phyloP scores from a whole-genome alignment of 2,113 vertebrate genomes.

The Hippolais icterina region DNA sequence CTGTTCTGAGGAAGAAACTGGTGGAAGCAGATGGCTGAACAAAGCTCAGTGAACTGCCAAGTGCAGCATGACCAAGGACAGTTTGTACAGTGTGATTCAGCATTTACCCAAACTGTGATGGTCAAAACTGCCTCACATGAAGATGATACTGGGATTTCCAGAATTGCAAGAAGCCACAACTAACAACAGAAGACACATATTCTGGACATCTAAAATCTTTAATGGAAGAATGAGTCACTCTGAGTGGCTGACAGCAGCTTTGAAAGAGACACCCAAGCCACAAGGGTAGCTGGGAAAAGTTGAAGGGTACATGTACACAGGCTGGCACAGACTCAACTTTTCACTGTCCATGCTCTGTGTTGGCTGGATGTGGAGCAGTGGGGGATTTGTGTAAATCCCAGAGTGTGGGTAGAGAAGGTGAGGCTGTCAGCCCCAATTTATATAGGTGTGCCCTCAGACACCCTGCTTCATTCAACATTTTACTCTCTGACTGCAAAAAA shows the following conservation, averaged over 20 bases:
- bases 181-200: background rate
- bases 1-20: background rate
- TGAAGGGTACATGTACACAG: background rate
- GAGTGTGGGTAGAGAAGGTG: background rate
- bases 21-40: background rate
- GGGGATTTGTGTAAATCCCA: background rate
- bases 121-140: background rate
- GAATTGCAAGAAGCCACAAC: background rate
- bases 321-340: background rate
- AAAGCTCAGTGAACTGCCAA: background rate
- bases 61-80: background rate
- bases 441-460: background rate
- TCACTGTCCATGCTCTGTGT: background rate
- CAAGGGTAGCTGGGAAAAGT: rapidly evolving
- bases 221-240: background rate
- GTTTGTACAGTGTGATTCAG: background rate
- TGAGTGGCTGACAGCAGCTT: background rate
- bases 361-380: background rate
- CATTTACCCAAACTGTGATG: background rate
- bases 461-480: background rate
- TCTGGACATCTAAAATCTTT: background rate
- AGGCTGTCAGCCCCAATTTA: background rate
- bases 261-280: background rate
- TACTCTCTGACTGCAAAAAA: background rate
- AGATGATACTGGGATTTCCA: background rate